A percentile compares a stretch with the other conserved stretches of the same genome.
phyloP scores from a whole-genome alignment of 2,888 invertebrate species.

The Fragum whitleyi region DNA sequence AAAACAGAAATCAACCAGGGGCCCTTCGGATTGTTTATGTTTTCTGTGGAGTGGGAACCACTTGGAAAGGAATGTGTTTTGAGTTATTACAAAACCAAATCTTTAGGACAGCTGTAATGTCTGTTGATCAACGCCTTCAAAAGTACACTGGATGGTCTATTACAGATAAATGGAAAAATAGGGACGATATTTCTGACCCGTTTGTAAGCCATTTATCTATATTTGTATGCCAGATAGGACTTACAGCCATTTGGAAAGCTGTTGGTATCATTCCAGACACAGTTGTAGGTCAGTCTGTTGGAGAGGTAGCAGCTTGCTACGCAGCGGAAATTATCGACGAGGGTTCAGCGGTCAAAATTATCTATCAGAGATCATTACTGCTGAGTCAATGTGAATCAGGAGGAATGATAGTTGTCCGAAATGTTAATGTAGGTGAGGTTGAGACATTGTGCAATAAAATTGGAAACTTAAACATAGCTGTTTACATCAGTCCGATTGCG shows the following conservation, averaged over 20 bases:
- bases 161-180: conserved; percentile 17
- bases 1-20: no score
- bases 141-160: conserved; percentile 14
- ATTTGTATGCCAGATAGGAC: conserved; percentile 72
- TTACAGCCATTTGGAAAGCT: conserved; percentile 64
- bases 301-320: conserved; percentile 75
- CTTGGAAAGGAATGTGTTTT: conserved; percentile 70
- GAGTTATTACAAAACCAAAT: conserved; percentile 41
- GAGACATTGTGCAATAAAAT: conserved; percentile 27
- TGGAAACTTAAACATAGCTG: conserved; percentile 51
- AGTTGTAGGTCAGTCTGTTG: conserved; percentile 76
- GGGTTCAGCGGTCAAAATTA: conserved; percentile 70
- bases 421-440: conserved; percentile 39
- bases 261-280: conserved; percentile 68
- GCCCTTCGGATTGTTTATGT: conserved; percentile 61
- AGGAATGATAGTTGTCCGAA: conserved; percentile 69
- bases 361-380: conserved; percentile 68
- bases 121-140: not conserved
- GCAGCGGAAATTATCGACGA: conserved; percentile 62
- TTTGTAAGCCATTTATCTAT: conserved; percentile 70
- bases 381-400: conserved; percentile 67
- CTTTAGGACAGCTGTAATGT: not conserved
- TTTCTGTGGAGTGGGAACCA: conserved; percentile 71
- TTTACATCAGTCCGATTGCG: conserved; percentile 62
- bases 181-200: conserved; percentile 46